Percentiles rank a stretch among this genome's conserved stretches.
Evolutionary conservation across 2,113 vertebrate genomes (phyloP).

Genomic region (Carettochelys insculpta): DNA sequence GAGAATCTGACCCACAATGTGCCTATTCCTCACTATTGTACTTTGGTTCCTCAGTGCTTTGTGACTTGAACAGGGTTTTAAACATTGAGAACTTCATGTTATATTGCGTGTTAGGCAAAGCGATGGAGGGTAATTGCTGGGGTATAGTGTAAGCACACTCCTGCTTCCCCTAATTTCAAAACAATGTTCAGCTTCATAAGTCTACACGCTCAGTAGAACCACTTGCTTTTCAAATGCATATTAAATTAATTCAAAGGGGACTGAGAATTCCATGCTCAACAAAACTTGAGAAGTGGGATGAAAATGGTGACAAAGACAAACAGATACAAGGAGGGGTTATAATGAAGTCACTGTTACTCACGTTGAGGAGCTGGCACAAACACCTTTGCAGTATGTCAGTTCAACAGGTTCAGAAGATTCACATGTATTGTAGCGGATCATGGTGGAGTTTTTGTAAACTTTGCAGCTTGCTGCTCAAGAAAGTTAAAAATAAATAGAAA

Average conservation of each 20-base stretch:
- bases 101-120: background rate
- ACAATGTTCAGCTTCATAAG: background rate
- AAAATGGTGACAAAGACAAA: background rate
- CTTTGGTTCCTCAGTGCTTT: background rate
- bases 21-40: background rate
- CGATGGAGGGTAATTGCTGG: background rate
- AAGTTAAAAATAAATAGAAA: background rate
- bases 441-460: slow-evolving; percentile 43
- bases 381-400: slow-evolving; percentile 83
- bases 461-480: slow-evolving; percentile 69
- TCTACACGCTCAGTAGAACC: background rate
- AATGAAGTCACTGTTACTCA: slow-evolving; percentile 73
- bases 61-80: background rate
- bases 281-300: background rate
- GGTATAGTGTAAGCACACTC: background rate
- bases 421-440: slow-evolving; percentile 76
- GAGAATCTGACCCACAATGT: background rate
- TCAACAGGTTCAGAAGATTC: slow-evolving; percentile 69
- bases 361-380: slow-evolving; percentile 83
- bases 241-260: background rate
- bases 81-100: background rate
- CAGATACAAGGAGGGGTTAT: background rate
- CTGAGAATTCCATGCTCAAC: background rate
- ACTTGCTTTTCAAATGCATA: background rate
- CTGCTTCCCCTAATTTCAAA: too few species aligned